These are phyloP conservation scores for Ostrea denselamellosa DNA, from an alignment of 1,140 invertebrate genomes.

Conservation along the genomic window DNA sequence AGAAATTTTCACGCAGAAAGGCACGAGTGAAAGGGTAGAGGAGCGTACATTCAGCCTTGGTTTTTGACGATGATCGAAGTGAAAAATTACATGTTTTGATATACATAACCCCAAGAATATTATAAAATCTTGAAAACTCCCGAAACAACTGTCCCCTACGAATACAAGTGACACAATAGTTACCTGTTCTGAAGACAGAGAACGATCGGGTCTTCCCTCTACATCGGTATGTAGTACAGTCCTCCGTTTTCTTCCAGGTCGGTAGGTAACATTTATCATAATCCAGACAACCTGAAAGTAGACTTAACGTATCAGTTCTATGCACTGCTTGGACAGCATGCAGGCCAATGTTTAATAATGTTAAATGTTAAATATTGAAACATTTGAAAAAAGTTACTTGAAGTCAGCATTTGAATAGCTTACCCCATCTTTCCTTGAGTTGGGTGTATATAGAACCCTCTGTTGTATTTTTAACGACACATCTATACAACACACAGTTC, in stretches of 20 bases:
- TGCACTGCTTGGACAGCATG: too few relatives aligned
- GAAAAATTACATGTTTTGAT: too few relatives aligned
- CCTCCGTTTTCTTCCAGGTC: constrained; percentile 48
- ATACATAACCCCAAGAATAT: too few relatives aligned
- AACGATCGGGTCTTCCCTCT: constrained; percentile 36
- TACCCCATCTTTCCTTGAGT: constrained; percentile 53
- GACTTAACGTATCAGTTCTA: not conserved
- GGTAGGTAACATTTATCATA: constrained; percentile 52
- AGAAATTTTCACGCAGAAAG: too few relatives aligned
- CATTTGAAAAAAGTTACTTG: not conserved
- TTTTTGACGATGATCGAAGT: too few relatives aligned
- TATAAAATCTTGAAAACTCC: too few relatives aligned
- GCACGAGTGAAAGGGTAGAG: too few relatives aligned
- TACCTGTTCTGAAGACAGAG: constrained; percentile 40
- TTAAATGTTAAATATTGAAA: not conserved
- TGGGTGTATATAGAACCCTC: constrained; percentile 46
- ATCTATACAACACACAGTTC: constrained; percentile 49
- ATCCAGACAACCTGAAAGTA: constrained; percentile 46
- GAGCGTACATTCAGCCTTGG: too few relatives aligned
- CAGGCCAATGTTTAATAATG: not conserved
- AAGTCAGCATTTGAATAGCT: not conserved
- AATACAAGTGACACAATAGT: not conserved
- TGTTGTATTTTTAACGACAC: constrained; percentile 41
- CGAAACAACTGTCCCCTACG: too few relatives aligned
- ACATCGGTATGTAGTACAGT: constrained; percentile 48